Evolutionary conservation across 2,888 invertebrate species (phyloP), one percentile per base, ranked within the genome.

Genomic region (Leucoptera coffeella): DNA sequence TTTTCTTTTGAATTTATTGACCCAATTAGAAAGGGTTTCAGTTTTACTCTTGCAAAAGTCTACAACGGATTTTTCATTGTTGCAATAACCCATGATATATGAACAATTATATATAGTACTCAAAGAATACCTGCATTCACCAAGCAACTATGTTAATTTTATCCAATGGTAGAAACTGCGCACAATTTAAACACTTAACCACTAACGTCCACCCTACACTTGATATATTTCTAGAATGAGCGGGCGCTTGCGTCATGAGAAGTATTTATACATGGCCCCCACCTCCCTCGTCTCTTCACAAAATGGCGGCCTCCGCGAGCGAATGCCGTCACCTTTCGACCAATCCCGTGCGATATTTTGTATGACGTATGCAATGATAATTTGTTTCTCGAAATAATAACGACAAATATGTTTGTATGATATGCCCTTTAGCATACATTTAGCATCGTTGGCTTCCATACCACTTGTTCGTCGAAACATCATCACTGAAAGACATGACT

Each of bases 1-100:
- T 64, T 81, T 81, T 48, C 52, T 60, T 56, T 75, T 75, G 39
- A 80, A 74, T 62, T 73, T 65, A 31, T 62, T 71, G 44, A 81
- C 80, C 80, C 80, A 81, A 39, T 75, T 69, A 40, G 64, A 57
- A 36, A 78, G 55, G 45, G 75, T 72, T 50, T 67, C 67, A 17
- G 72, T 67, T 69, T 73, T 75, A 54, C 67, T 65, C 58, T 65
- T 67, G 50, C 67, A 65, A 52, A 65, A 67, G 40, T 61, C 69
- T 39, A 56, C 67, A 38, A 67, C 47, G 39, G 57, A 55, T 45
- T 55, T 64, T 47, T 67, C 64, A 39, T 57, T 59, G 35, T 45
- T 44, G 50, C 45, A 59, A 51, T 61, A 67, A 48, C 65, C 67
- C 67, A 69, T 67, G 42, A 35, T 51, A 33, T 30, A 37, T 27